A percentile compares a stretch with the other conserved stretches of the same genome.
Evolutionary conservation across 1,140 invertebrate species (phyloP).

Genomic region (Eupristina koningsbergeri): DNA sequence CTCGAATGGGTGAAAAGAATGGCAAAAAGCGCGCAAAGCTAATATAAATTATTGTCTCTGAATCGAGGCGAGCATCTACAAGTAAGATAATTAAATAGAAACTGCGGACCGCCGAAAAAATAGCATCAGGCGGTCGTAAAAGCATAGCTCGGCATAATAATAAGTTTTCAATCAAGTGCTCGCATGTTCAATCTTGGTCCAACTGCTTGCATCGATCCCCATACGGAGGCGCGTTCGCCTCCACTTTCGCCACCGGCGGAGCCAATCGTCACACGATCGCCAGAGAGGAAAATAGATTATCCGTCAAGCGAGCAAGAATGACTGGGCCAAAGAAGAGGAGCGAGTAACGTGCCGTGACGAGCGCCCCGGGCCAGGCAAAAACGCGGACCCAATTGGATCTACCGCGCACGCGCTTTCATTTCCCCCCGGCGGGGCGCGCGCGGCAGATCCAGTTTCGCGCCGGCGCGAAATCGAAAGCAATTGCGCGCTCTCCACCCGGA

Average conservation of each 20-base stretch:
- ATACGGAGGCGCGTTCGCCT: not conserved
- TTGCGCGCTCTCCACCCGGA: not conserved
- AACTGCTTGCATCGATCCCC: not conserved
- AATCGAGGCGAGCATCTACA: not conserved
- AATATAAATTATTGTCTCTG: not conserved
- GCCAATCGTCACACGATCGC: not conserved
- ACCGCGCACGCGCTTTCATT: slow-evolving; percentile 9
- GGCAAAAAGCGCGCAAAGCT: not conserved
- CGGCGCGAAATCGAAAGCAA: slow-evolving; percentile 29
- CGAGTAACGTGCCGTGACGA: not conserved
- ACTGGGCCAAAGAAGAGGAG: not conserved
- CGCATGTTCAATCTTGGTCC: not conserved
- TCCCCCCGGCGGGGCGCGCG: not conserved
- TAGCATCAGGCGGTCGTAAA: no score
- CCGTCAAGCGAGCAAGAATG: not conserved
- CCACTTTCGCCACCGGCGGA: not conserved
- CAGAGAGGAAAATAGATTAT: not conserved
- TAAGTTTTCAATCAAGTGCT: not conserved
- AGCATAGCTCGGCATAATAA: not conserved
- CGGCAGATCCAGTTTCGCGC: no score
- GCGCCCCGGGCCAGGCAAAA: not conserved
- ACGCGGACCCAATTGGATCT: not conserved
- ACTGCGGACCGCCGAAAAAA: not conserved
- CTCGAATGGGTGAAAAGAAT: not conserved
- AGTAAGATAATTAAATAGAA: not conserved